Evolutionary conservation across 2,888 invertebrate species (phyloP), one percentile per base, ranked within the genome.

Genomic region (Lasius platythorax): DNA sequence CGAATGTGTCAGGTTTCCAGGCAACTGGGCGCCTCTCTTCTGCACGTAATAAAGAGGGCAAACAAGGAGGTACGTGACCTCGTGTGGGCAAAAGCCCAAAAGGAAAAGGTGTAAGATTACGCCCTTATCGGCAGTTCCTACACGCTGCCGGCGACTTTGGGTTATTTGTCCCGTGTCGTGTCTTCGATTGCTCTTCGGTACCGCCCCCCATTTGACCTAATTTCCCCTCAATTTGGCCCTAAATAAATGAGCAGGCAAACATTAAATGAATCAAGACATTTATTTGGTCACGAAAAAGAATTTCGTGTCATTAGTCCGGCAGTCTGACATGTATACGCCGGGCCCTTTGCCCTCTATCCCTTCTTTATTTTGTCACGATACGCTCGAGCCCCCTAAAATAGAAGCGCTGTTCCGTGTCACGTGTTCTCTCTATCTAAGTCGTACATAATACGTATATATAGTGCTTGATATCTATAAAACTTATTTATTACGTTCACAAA

Each of bases 81-180:
- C 84, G 50, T 76, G 85, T 81, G 83, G 89, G 86, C 81, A 85
- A 56, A 40, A 86, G 82, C 86, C 64, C 61, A 72, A 79, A 85
- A 86, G 74, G 88, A 88, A 91, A 90, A 93, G 93, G 94, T 94
- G 94, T 92, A 92, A 93, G 93, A 94, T 94, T 92, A 92, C 93
- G 91, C 89, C 91, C 94, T 93, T 93, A 93, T 94, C 93, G 91
- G 87, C 87, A 86, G 83, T 86, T 91, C 88, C 85, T 82, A 56
- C 64, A 63, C 61, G 43, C 56, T 70, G 23, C 64, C 40, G 68
- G 58, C 78, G 67, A 82, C 85, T 87, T 85, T 88, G 86, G 88
- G 91, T 92, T 93, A 94, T 94, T 94, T 94, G 93, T 93, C 91
- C 88, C 83, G 82, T 87, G 91, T 91, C 91, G 90, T 91, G 90